Percentiles rank a stretch among this genome's conserved stretches.
These are phyloP conservation scores for Orius laevigatus DNA, from an alignment of 1,140 invertebrate species.

Conservation along the genomic window DNA sequence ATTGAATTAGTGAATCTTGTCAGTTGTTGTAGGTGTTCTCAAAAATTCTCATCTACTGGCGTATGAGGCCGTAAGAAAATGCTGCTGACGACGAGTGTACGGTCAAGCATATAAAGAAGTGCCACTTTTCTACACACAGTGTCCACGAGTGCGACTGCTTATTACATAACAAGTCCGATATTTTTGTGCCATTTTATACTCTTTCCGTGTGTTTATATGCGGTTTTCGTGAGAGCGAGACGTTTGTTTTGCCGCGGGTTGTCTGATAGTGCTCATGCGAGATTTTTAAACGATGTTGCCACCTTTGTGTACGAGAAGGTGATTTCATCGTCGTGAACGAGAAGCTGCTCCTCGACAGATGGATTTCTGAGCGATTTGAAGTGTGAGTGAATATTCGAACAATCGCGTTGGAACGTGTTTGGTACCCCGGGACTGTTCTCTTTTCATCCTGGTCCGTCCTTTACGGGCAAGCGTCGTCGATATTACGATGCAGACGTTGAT, in stretches of 20 bases:
- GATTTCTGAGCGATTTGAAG: constrained; percentile 12
- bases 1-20: too few species aligned
- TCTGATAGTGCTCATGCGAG: constrained; percentile 12
- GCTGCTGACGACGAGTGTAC: constrained; percentile 7
- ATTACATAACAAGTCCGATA: too few species aligned
- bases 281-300: constrained; percentile 13
- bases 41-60: too few species aligned
- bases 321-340: constrained; percentile 10
- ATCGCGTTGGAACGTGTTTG: constrained; percentile 4
- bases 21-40: too few species aligned
- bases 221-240: constrained; percentile 1
- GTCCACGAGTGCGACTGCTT: constrained; percentile 7
- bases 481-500: constrained; percentile 53
- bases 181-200: background rate
- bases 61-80: too few species aligned
- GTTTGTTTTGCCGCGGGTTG: constrained; percentile 10
- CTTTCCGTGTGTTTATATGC: constrained; percentile 5
- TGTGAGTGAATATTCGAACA: constrained; percentile 8
- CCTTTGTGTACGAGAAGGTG: constrained; percentile 13
- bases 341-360: constrained; percentile 2
- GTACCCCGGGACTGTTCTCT: constrained; percentile 25
- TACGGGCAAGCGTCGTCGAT: constrained; percentile 50
- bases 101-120: constrained; percentile 3
- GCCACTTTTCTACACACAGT: constrained; percentile 9
- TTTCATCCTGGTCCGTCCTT: constrained; percentile 45